These are phyloP conservation scores for Tragelaphus scriptus DNA, from an alignment of 2,113 vertebrate genomes.

Conservation along the genomic window DNA sequence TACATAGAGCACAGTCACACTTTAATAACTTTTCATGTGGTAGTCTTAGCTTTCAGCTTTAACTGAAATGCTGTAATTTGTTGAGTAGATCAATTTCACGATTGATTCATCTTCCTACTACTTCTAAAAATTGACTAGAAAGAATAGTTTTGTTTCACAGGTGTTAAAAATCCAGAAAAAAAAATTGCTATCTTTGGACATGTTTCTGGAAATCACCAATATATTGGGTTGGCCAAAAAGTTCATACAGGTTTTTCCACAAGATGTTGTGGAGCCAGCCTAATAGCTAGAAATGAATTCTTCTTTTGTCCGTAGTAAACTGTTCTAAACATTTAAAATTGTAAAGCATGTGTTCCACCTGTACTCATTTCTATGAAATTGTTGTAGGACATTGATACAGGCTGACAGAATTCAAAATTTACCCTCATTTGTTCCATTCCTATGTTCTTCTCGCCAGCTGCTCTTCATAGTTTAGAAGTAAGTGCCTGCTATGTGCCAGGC, in stretches of 20 bases:
- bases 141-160: slow-evolving; percentile 26
- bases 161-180: not conserved
- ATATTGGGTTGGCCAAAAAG: not conserved
- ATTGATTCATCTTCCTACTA: slow-evolving; percentile 1
- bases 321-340: not conserved
- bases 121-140: not conserved
- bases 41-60: slow-evolving; percentile 17
- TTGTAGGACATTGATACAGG: not conserved
- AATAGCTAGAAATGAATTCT: not conserved
- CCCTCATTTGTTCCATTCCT: slow-evolving; percentile 1
- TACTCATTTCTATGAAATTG: not conserved
- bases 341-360: not conserved
- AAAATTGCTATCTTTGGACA: not conserved
- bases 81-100: not conserved
- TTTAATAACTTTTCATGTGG: not conserved
- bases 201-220: not conserved
- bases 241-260: not conserved
- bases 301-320: not conserved
- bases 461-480: not conserved
- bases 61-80: not conserved
- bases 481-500: not conserved
- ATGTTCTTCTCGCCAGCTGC: not conserved
- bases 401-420: not conserved
- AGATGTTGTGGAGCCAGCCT: not conserved
- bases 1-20: not conserved